Evolutionary conservation across 35 echinoderm and acorn worm species (phyloP), one percentile per base, ranked within the genome.

Genomic region (Apostichopus japonicus): DNA sequence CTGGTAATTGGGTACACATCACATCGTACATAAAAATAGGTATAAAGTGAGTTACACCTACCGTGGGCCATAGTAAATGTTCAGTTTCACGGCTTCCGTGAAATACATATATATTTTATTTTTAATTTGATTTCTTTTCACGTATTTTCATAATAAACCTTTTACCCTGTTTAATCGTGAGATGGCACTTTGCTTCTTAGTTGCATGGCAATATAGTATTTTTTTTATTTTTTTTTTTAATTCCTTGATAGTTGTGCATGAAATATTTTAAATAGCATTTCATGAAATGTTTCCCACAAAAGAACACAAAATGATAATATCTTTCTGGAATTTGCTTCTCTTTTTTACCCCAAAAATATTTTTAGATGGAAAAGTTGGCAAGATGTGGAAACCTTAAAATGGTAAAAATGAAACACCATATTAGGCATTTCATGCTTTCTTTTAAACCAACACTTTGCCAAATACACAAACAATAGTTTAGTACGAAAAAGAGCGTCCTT

Each of bases 321-420:
- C 33, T 44, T 44, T 44, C 33, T 44, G 33, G 33, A 44, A 44
- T 44, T 44, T 44, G 33, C 62, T 65, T 65, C 10, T 65, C 16
- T 65, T 65, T 65, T 65, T 65, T 44, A 44, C 33, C 33, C 33
- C 33, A 44, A 44, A 44, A 44, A 44, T 44, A 44, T 44, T 44
- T 75, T 7, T 75, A 75, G 71, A 75, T 75, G 71, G 71, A 23
- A 75, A 19, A 75, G 71, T 75, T 75, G 71, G 71, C 71, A 75
- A 75, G 71, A 75, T 15, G 17, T n/a, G 17, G 71, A 75, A 75
- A 75, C 14, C 16, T 75, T 75, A 19, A 75, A 19, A 75, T 75
- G 71, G 71, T 75, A 75, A 75, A 75, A 75, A 19, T 7, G n/a
- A 75, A 19, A 21, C 16, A 75, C 33, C 33, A 44, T 44, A 44